These are phyloP conservation scores for Metaphire vulgaris DNA, from an alignment of 1,140 invertebrate genomes.

Conservation along the genomic window DNA sequence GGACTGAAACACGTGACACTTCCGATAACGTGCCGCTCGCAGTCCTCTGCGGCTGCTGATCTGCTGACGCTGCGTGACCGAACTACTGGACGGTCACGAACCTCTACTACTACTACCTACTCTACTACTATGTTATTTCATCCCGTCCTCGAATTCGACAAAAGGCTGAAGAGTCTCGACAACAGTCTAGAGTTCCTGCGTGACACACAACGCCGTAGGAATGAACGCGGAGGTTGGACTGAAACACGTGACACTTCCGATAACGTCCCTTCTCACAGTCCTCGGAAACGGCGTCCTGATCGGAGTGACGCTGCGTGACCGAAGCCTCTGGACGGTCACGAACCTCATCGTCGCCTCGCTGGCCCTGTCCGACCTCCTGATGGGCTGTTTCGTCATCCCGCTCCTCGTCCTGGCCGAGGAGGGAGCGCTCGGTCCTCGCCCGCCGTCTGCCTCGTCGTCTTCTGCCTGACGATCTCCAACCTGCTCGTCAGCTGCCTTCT, in stretches of 20 bases:
- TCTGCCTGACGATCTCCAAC: constrained; percentile 10
- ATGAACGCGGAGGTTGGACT: constrained; percentile 9
- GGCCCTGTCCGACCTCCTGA: constrained; percentile 20
- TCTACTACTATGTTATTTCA: too few relatives aligned
- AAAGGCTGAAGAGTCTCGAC: too few relatives aligned
- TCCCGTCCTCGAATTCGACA: too few relatives aligned
- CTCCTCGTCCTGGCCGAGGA: constrained; percentile 19
- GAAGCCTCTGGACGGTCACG: constrained; percentile 14
- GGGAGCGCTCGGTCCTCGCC: constrained; percentile 17
- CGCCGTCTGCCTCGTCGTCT: constrained; percentile 15
- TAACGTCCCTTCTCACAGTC: background rate
- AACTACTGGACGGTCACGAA: constrained; percentile 16
- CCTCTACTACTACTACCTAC: too few relatives aligned
- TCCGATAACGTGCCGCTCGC: background rate
- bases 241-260: constrained; percentile 19
- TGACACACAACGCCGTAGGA: background rate
- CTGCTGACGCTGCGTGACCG: background rate
- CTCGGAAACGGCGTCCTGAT: constrained; percentile 21
- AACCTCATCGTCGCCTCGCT: constrained; percentile 19
- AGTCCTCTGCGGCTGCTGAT: constrained; percentile 15
- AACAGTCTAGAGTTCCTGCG: too few relatives aligned
- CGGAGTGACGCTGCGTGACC: constrained; percentile 1
- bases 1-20: constrained; percentile 18
- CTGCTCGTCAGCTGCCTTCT: constrained; percentile 14
- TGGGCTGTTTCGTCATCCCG: constrained; percentile 16